Evolutionary conservation across 2,888 invertebrate genomes (phyloP).

Genomic region (Drepanosiphum platanoidis): DNA sequence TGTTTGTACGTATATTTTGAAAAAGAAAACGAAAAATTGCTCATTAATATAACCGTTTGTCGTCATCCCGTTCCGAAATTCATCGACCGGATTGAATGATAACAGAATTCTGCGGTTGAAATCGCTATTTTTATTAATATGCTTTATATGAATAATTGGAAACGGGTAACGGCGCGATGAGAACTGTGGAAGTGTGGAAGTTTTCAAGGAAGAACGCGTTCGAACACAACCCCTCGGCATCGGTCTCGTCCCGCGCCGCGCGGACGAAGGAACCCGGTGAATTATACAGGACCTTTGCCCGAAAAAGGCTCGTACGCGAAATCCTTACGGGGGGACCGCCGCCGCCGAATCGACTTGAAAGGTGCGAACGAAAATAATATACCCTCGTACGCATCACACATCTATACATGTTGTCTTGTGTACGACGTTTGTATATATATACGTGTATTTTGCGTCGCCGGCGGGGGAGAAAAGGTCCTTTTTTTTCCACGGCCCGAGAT

Average conservation of each 20-base stretch:
- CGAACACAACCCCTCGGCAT: too few relatives aligned
- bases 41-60: too few relatives aligned
- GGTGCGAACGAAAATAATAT: slow-evolving; percentile 4
- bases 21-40: too few relatives aligned
- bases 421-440: neutral
- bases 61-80: too few relatives aligned
- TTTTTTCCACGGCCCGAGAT: slow-evolving; percentile 2
- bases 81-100: too few relatives aligned
- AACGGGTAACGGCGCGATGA: too few relatives aligned
- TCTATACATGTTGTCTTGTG: neutral
- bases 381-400: neutral
- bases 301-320: neutral
- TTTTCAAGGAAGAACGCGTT: too few relatives aligned
- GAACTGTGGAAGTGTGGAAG: too few relatives aligned
- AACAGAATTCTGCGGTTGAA: too few relatives aligned
- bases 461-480: neutral
- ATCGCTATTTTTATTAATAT: too few relatives aligned
- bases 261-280: neutral
- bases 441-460: neutral
- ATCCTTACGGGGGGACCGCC: neutral
- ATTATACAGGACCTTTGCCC: neutral
- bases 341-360: slow-evolving; percentile 11
- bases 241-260: neutral
- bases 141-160: too few relatives aligned
- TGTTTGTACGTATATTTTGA: too few relatives aligned